These are phyloP conservation scores for Gerris buenoi DNA, from an alignment of 1,140 invertebrate species.

Conservation along the genomic window DNA sequence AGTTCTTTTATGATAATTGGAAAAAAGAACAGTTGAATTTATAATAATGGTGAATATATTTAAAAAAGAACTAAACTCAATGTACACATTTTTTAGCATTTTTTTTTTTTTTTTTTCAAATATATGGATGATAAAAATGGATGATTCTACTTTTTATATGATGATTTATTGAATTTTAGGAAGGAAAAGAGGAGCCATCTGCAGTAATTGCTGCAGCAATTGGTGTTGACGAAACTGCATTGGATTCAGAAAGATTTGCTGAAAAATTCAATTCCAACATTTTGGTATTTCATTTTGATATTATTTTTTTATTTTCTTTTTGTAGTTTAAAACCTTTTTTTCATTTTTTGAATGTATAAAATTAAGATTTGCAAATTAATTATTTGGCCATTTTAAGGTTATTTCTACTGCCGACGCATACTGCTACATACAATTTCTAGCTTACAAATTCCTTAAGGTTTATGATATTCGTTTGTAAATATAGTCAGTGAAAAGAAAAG, in stretches of 20 bases:
- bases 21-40: not conserved
- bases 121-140: not conserved
- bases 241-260: slow-evolving; percentile 36
- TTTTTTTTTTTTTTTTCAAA: not conserved
- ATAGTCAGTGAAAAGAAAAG: too few species aligned
- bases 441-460: too few species aligned
- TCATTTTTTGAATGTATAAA: too few species aligned
- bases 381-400: too few species aligned
- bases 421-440: too few species aligned
- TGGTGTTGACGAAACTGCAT: slow-evolving; percentile 43
- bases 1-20: not conserved
- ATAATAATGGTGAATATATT: not conserved
- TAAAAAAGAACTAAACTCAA: not conserved
- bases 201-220: slow-evolving; percentile 45
- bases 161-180: slow-evolving; percentile 30
- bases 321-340: too few species aligned
- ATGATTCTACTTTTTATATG: not conserved
- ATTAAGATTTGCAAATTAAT: too few species aligned
- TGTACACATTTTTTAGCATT: not conserved
- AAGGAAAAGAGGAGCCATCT: slow-evolving; percentile 63
- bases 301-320: too few species aligned
- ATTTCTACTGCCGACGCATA: too few species aligned
- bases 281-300: slow-evolving; percentile 30
- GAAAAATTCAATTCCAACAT: slow-evolving; percentile 61
- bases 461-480: too few species aligned